Base-by-base conservation (phyloP, 2,888 invertebrate species). In the Nemoura dubitans region DNA sequence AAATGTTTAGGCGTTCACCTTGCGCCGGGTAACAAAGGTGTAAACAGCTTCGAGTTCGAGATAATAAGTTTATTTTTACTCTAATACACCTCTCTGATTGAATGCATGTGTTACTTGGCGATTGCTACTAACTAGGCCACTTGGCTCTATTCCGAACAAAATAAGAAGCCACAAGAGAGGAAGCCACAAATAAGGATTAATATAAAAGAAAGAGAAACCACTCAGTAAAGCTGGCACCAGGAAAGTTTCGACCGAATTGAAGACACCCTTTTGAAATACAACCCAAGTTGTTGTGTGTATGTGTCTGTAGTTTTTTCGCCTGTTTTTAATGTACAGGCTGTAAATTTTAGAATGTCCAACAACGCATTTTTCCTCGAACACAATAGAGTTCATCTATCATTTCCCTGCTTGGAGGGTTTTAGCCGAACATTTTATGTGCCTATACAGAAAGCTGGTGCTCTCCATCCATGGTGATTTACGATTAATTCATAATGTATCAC, bases 321-420 rank as follows among this genome's bases (percentile, higher is more conserved):
- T 14, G 26, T 78, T 78, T 27, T 25, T 78, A 25, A 78, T 78
- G 78, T 14, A 59, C 59, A 78, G n/a, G 78, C 78, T 27, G 78
- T 78, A 78, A 78, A 78, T 78, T 78, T 78, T 27, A 78, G n/a
- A 78, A 28, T 78, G 28, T 27, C 26, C 28, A 28, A 27, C 78
- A 25, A 10, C 78, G 28, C n/a, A 78, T 26, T 78, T 78, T 28
- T 78, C 78, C n/a, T 28, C 78, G 7, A 78, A 28, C 28, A 78
- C 78, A 78, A 78, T 78, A 78, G 78, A 78, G 78, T 78, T 28
- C 78, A 78, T 78, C 78, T 78, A 78, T 78, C 78, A 78, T 78
- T 26, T 27, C 26, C 78, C 16, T 25, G 59, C 59, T 59, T 14
- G 3, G 14, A 59, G 59, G 16, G 59, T 59, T 59, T 59, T 59